Conservation (phyloP, 2,797 vertebrate species). For the Emys orbicularis region DNA sequence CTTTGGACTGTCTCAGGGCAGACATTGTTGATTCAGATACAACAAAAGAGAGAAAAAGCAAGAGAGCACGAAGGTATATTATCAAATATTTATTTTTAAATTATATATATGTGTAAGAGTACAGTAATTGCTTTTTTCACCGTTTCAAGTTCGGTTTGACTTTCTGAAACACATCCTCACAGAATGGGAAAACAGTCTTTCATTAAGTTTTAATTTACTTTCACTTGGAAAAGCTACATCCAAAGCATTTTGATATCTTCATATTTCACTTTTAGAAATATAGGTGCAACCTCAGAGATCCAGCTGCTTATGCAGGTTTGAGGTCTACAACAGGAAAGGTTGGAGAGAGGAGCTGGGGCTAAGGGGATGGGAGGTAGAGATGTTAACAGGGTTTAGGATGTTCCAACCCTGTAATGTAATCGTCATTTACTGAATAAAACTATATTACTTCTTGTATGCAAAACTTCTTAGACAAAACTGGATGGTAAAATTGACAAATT, state of each 20-base stretch:
- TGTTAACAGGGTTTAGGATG: background rate
- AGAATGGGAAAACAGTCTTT: background rate
- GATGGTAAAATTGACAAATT: background rate
- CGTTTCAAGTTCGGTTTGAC: fast-evolving
- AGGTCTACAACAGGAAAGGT: background rate
- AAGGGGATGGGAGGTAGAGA: background rate
- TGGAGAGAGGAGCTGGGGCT: background rate
- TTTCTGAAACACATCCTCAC: background rate
- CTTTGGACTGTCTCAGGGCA: slow-evolving; percentile 94
- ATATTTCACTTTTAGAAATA: background rate
- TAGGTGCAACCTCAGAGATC: background rate
- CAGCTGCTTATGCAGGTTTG: background rate
- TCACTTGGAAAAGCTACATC: background rate
- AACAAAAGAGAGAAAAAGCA: slow-evolving; percentile 95
- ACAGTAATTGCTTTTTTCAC: background rate
- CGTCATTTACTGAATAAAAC: background rate
- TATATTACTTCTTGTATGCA: background rate
- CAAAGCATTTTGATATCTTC: background rate
- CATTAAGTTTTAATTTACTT: background rate
- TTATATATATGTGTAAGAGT: background rate
- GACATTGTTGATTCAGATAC: slow-evolving; percentile 99
- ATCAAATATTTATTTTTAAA: background rate
- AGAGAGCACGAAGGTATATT: slow-evolving; percentile 90
- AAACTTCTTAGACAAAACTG: background rate
- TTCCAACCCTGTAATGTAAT: background rate